Evolutionary conservation across 2,113 vertebrate species (phyloP).

Genomic region (Erythrocercus mccallii): DNA sequence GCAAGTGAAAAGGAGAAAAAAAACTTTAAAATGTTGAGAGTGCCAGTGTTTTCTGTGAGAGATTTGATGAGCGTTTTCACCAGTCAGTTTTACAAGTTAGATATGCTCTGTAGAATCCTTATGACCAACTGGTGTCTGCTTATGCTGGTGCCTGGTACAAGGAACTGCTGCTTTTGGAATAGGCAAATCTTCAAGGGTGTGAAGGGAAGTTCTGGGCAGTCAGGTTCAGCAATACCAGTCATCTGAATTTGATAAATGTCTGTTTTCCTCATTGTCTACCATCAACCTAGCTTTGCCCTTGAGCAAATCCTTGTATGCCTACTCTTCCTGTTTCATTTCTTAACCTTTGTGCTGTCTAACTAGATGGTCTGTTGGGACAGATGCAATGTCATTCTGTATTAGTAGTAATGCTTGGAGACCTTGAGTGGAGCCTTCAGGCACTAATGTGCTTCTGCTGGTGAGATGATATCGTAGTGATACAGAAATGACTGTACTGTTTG

Average conservation of each 20-base stretch:
- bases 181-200: background rate
- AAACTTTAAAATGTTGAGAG: background rate
- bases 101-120: background rate
- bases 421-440: background rate
- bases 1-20: background rate
- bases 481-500: background rate
- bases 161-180: background rate
- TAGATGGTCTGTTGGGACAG: background rate
- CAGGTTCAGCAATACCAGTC: background rate
- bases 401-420: background rate
- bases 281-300: background rate
- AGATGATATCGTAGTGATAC: background rate
- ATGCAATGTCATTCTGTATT: background rate
- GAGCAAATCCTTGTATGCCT: background rate
- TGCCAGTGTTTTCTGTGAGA: accelerated
- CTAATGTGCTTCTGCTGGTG: background rate
- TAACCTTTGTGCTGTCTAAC: background rate
- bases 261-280: background rate
- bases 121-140: background rate
- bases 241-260: background rate
- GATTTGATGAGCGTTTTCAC: background rate
- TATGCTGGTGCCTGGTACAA: background rate
- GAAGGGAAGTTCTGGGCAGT: background rate
- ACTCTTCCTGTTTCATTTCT: background rate
- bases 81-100: background rate